Evolutionary conservation across 2,113 vertebrate genomes (phyloP), one percentile per base, ranked within the genome.

Genomic region (Ophiodon elongatus): DNA sequence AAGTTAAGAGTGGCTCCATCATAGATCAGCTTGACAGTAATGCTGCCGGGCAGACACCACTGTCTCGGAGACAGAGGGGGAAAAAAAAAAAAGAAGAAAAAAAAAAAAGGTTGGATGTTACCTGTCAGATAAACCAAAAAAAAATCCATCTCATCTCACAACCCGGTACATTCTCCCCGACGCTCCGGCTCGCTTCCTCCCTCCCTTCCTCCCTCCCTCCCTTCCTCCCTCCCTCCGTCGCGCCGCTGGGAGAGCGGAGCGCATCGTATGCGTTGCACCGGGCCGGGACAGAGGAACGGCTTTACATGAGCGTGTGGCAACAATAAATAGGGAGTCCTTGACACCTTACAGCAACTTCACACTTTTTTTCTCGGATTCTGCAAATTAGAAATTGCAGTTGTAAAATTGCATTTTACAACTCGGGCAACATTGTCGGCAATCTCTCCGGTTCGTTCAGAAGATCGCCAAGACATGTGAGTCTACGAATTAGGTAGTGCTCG

Each of bases 21-120:
- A 83, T 84, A 87, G 78, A 87, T 82, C 65, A 85, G 83, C 59
- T 79, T 94, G 93, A 95, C 94, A 94, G 93, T 92, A 86, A 93
- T 83, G 88, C 90, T 86, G 72, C 59, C 70, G 80, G 90, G 91
- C 92, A 94, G 90, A 92, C 85, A 82, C 85, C 85, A 88, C 93
- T 92, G 88, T 91, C 91, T 93, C 85, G 2, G 84, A 84, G 80
- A 87, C 54, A 57, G 63, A 88, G 66, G n/a, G 27, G 57, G 85
- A 79, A 80, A 88, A 47, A 41, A 41, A 41, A 41, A 41, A 11
- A 88, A 47, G 9, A 41, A 41, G 9, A 41, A 11, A 41, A 19
- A 41, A 37, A n/a, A 37, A 65, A 33, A 87, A 85, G 90, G 86
- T 80, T 86, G 89, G 90, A 89, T 95, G 93, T 93, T 86, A 86